A percentile compares a stretch with the other conserved stretches of the same genome.
These are phyloP conservation scores for Hemistola chrysoprasaria DNA, from an alignment of 2,888 invertebrate genomes.

Conservation along the genomic window DNA sequence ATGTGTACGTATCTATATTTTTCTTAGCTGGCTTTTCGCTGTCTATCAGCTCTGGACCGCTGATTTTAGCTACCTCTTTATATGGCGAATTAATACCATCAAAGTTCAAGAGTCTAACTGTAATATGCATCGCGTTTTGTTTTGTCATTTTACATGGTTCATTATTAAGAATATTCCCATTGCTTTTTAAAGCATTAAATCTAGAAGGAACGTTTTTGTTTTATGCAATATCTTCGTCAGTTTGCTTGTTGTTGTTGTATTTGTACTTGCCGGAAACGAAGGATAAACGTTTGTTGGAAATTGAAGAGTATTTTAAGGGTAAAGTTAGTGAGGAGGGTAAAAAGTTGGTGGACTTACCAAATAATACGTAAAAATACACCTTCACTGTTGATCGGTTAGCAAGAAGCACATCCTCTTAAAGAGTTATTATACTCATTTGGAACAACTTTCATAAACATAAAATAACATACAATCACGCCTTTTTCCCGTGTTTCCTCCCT, in stretches of 20 bases:
- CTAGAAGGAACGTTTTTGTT: neutral
- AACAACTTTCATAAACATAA: no score
- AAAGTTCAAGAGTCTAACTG: constrained; percentile 1
- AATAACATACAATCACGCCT: no score
- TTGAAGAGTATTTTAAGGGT: constrained; percentile 5
- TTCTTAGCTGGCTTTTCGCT: constrained; percentile 3
- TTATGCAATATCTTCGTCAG: neutral
- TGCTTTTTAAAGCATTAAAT: neutral
- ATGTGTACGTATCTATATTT: constrained; percentile 6
- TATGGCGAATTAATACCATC: constrained; percentile 6
- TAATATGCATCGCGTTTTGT: neutral
- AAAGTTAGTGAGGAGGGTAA: no score
- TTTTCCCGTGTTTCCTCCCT: no score
- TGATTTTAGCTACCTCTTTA: constrained; percentile 6
- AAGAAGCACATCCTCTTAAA: no score
- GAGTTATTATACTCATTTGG: no score
- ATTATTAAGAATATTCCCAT: constrained; percentile 2
- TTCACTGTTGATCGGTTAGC: no score
- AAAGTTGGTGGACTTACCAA: no score
- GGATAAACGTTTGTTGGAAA: constrained; percentile 7
- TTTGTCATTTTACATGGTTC: constrained; percentile 7
- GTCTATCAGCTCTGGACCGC: constrained; percentile 7
- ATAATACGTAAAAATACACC: no score
- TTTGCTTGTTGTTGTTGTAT: constrained; percentile 6
- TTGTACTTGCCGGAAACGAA: constrained; percentile 12